A percentile compares a stretch with the other conserved stretches of the same genome.
Evolutionary conservation across 2,888 invertebrate genomes (phyloP).

Genomic region (Belgica antarctica): DNA sequence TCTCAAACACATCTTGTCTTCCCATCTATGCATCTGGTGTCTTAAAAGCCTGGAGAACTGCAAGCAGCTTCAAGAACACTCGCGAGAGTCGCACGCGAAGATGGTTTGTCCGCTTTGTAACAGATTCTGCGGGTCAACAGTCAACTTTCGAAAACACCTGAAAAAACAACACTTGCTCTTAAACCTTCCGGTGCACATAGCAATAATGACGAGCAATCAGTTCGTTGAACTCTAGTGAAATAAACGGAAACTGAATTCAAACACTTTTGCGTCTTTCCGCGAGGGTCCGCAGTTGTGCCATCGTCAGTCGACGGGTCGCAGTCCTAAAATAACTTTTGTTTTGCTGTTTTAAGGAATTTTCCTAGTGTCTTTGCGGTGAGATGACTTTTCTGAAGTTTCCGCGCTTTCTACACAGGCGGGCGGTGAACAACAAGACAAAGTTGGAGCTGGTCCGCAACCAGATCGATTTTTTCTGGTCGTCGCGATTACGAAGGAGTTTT

Average conservation of each 20-base stretch:
- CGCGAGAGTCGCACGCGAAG: not conserved
- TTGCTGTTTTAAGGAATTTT: not conserved
- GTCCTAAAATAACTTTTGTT: not conserved
- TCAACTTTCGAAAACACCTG: not conserved
- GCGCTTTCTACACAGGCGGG: not conserved
- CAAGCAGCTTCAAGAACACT: not conserved
- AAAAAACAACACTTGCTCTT: not conserved
- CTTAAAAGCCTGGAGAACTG: not conserved
- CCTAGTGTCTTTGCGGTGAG: too few species aligned
- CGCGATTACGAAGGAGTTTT: not conserved
- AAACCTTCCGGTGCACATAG: not conserved
- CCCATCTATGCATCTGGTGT: not conserved
- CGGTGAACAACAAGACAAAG: not conserved
- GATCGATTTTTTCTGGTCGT: constrained; percentile 31
- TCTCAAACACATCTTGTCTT: not conserved
- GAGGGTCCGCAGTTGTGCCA: not conserved
- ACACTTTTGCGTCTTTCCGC: not conserved
- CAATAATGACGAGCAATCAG: not conserved
- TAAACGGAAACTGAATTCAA: not conserved
- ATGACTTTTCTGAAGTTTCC: constrained; percentile 17
- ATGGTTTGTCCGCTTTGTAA: not conserved
- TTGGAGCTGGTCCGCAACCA: not conserved
- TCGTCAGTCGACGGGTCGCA: not conserved
- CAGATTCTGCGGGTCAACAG: not conserved
- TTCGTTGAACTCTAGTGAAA: too few species aligned